Conservation (phyloP, 2,888 invertebrate species). For the Sturmia bella region DNA sequence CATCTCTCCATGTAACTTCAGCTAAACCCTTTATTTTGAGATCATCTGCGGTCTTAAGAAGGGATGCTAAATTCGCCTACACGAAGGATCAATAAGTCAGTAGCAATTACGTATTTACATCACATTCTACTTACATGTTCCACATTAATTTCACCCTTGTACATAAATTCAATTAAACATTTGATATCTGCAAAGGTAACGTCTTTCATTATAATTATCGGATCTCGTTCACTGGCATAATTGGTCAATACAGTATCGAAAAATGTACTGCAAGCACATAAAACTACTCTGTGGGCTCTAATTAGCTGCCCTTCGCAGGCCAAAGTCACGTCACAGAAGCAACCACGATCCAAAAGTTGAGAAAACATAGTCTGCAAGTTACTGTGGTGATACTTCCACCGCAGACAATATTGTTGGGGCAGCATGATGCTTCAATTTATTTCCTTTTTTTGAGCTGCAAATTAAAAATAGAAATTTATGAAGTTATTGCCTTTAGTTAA, state of each 20-base stretch:
- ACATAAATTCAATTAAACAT: conserved; percentile 96
- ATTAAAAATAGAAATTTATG: not conserved
- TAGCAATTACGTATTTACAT: not conserved
- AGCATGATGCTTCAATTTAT: conserved; percentile 82
- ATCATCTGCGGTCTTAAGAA: conserved; percentile 95
- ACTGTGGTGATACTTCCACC: conserved; percentile 96
- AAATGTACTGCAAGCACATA: conserved; percentile 96
- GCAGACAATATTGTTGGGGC: conserved; percentile 94
- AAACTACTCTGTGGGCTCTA: conserved; percentile 89
- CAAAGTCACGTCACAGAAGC: conserved; percentile 94
- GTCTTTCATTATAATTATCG: conserved; percentile 93
- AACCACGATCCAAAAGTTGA: conserved; percentile 91
- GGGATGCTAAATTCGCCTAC: conserved; percentile 92
- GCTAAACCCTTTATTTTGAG: conserved; percentile 95
- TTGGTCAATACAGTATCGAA: conserved; percentile 93
- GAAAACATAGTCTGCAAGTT: conserved; percentile 95
- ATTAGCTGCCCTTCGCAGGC: conserved; percentile 92
- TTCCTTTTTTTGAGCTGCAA: conserved; percentile 27
- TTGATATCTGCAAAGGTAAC: conserved; percentile 94
- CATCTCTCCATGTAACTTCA: conserved; percentile 92
- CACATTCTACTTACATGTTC: conserved; percentile 88
- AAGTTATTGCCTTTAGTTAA: too few species aligned
- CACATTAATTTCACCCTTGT: conserved; percentile 97
- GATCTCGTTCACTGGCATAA: conserved; percentile 89
- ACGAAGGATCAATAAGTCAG: conserved; percentile 66